Evolutionary conservation across 2,888 invertebrate species (phyloP), one percentile per base, ranked within the genome.

Genomic region (Sericinus montela): DNA sequence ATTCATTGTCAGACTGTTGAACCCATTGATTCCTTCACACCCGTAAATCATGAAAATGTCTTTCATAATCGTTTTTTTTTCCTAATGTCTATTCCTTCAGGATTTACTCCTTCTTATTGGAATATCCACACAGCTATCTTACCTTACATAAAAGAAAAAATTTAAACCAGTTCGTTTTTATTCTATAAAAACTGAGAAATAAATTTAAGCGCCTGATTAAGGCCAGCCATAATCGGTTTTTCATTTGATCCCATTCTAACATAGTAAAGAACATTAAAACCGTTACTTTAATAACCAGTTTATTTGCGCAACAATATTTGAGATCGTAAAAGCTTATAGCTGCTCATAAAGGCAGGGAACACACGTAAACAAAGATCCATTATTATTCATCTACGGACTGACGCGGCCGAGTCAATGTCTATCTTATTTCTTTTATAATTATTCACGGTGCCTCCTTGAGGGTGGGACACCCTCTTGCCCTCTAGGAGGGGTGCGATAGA

Each of bases 401-500:
- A 85, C 84, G 83, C 75, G 75, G 80, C 74, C 65, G 77, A 87
- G 86, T 88, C 87, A 79, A 84, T 86, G 86, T 86, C 87, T 87
- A 85, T 88, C 86, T 87, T 87, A 87, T 87, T 87, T 88, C 87
- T 88, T 88, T 87, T 86, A 85, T 88, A 88, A 88, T 88, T 88
- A 88, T 87, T 87, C 87, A 86, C 75, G 70, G 74, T 64, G 67
- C 74, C 74, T 65, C 80, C 81, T 74, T 63, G 61, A 62, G 71
- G 74, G 66, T 61, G 66, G 63, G 11, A 51, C 56, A 55, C 57
- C 58, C 59, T n/a, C 40, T 55, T 53, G 59, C 59, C 67, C 67
- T 67, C 58, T 51, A 28, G 50, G 59, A 65, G 65, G 66, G 75
- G 75, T 63, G 71, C 69, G 76, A 72, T 72, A 74, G 76, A 75